Percentiles rank a stretch among this genome's conserved stretches.
Evolutionary conservation across 1,140 invertebrate species (phyloP).

Genomic region (Bursaphelenchus mucronatus): DNA sequence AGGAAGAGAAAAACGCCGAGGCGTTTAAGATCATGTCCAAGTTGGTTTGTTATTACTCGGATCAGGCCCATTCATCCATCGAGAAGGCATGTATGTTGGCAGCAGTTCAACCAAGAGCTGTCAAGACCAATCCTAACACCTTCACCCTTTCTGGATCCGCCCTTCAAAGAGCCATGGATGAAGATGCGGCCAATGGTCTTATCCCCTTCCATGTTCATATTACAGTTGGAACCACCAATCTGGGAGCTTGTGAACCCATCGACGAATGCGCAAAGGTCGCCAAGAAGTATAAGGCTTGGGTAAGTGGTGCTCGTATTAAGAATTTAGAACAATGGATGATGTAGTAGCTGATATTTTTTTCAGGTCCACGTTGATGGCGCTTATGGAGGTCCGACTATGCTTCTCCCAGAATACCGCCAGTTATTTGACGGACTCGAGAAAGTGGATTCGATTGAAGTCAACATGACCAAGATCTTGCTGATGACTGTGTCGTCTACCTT

Average conservation of each 20-base stretch:
- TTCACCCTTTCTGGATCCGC: constrained; percentile 6
- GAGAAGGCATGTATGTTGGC: constrained; percentile 16
- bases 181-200: not conserved
- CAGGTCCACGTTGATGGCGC: constrained; percentile 2
- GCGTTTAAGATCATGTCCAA: too few species aligned
- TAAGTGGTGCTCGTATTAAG: not conserved
- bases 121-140: not conserved
- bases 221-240: constrained; percentile 13
- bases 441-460: constrained; percentile 13
- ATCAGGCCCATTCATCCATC: constrained; percentile 2
- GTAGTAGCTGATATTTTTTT: not conserved
- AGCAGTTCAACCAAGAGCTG: not conserved
- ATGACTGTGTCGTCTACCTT: constrained; percentile 7
- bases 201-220: constrained; percentile 15
- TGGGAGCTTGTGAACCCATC: not conserved
- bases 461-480: constrained; percentile 8
- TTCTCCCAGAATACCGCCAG: constrained; percentile 13
- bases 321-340: not conserved
- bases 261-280: not conserved
- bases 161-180: constrained; percentile 9
- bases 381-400: constrained; percentile 5
- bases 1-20: too few species aligned
- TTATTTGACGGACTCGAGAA: constrained; percentile 1
- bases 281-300: constrained; percentile 9
- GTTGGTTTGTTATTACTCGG: not conserved